A percentile compares a stretch with the other conserved stretches of the same genome.
Conservation (phyloP, 1,140 invertebrate species). For the Mya arenaria region DNA sequence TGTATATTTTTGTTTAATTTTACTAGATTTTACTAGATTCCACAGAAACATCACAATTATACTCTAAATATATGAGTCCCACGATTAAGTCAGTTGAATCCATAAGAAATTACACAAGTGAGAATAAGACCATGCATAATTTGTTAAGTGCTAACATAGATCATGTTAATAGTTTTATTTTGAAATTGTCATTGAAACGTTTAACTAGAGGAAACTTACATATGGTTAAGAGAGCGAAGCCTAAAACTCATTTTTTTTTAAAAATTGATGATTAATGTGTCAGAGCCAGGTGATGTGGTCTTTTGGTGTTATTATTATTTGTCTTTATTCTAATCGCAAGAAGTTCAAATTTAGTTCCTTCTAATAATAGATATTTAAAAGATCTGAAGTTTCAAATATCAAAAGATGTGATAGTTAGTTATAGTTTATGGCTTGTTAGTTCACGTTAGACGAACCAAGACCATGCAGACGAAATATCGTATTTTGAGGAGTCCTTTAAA, state of each 20-base stretch:
- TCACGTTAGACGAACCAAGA: neutral
- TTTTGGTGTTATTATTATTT: conserved; percentile 26
- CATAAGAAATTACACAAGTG: conserved; percentile 18
- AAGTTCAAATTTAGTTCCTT: conserved; percentile 8
- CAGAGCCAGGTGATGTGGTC: neutral
- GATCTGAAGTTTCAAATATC: neutral
- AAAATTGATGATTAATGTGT: neutral
- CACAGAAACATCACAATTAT: neutral
- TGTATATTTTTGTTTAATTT: too few relatives aligned
- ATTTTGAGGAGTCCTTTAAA: neutral
- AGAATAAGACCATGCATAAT: neutral
- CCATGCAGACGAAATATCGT: conserved; percentile 18
- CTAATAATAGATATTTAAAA: neutral
- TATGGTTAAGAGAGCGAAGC: neutral
- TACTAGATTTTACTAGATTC: too few relatives aligned
- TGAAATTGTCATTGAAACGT: conserved; percentile 5
- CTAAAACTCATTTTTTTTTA: conserved; percentile 20
- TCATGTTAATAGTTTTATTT: neutral
- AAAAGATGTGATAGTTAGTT: neutral
- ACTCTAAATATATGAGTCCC: neutral
- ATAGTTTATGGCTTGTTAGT: neutral
- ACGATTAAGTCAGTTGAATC: neutral
- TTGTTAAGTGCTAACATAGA: neutral
- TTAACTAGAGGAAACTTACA: neutral
- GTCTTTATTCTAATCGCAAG: conserved; percentile 29